Conservation (phyloP, 2,888 invertebrate genomes). For the Oxyteleia sp. region DNA sequence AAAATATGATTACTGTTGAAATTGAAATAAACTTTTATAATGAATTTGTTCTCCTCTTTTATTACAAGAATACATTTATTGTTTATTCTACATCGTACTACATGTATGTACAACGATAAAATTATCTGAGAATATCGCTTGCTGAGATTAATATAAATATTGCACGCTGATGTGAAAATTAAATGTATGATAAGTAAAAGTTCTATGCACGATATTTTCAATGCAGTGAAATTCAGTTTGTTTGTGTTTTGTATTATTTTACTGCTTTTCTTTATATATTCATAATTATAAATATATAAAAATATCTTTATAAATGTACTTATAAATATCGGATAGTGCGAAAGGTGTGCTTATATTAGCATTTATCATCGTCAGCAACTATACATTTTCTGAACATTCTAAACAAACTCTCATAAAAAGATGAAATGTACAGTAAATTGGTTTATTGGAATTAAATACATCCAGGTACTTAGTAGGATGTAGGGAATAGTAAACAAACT, state of each 20-base stretch:
- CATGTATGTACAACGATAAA: slow-evolving; percentile 10
- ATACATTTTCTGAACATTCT: not conserved
- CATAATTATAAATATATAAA: not conserved
- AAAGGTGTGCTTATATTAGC: not conserved
- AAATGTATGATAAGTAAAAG: too few species aligned
- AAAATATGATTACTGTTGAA: slow-evolving; percentile 20
- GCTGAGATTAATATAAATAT: not conserved
- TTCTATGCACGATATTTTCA: too few species aligned
- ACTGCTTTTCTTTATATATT: not conserved
- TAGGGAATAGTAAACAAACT: slow-evolving; percentile 8
- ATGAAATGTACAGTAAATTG: not conserved
- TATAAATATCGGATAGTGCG: not conserved
- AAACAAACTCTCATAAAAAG: not conserved
- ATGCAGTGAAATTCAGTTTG: too few species aligned
- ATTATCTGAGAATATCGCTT: not conserved
- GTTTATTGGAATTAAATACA: slow-evolving; percentile 3
- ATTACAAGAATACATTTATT: slow-evolving; percentile 17
- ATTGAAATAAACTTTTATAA: slow-evolving; percentile 35
- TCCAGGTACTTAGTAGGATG: slow-evolving; percentile 24
- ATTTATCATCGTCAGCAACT: not conserved
- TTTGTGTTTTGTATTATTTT: too few species aligned
- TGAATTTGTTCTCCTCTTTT: slow-evolving; percentile 3
- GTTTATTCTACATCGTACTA: slow-evolving; percentile 6
- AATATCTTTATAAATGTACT: slow-evolving; percentile 1
- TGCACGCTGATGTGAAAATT: slow-evolving; percentile 6